These are phyloP conservation scores for Eristalinus sepulchralis DNA, from an alignment of 2,888 invertebrate genomes.

Conservation along the genomic window DNA sequence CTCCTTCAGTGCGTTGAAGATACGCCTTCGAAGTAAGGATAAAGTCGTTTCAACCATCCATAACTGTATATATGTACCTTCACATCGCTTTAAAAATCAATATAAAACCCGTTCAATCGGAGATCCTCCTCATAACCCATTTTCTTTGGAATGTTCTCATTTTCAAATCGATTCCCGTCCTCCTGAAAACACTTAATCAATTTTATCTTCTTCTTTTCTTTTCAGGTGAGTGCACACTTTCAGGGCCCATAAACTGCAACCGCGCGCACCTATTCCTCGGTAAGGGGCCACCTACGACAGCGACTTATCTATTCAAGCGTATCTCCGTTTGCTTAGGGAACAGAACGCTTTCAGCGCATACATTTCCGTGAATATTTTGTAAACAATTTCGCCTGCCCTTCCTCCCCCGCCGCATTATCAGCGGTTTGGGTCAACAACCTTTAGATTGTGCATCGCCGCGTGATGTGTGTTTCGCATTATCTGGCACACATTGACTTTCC, in stretches of 20 bases:
- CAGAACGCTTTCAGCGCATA: neutral
- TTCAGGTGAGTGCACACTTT: slow-evolving; percentile 13
- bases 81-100: too few relatives aligned
- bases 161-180: neutral
- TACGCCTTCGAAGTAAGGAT: too few relatives aligned
- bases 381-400: neutral
- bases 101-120: too few relatives aligned
- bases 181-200: neutral
- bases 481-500: slow-evolving; percentile 6
- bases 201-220: neutral
- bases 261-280: neutral
- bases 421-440: slow-evolving; percentile 40
- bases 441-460: neutral
- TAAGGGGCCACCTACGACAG: neutral
- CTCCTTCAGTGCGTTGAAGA: too few relatives aligned
- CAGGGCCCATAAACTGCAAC: neutral
- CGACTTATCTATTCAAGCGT: neutral
- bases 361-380: neutral
- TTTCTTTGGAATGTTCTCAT: too few relatives aligned
- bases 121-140: too few relatives aligned
- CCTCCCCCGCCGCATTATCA: slow-evolving; percentile 13
- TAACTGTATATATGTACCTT: too few relatives aligned
- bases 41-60: too few relatives aligned
- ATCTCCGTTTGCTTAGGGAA: neutral
- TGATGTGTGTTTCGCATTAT: slow-evolving; percentile 21